Evolutionary conservation across 2,113 vertebrate genomes (phyloP).

Genomic region (Oreochromis niloticus): DNA sequence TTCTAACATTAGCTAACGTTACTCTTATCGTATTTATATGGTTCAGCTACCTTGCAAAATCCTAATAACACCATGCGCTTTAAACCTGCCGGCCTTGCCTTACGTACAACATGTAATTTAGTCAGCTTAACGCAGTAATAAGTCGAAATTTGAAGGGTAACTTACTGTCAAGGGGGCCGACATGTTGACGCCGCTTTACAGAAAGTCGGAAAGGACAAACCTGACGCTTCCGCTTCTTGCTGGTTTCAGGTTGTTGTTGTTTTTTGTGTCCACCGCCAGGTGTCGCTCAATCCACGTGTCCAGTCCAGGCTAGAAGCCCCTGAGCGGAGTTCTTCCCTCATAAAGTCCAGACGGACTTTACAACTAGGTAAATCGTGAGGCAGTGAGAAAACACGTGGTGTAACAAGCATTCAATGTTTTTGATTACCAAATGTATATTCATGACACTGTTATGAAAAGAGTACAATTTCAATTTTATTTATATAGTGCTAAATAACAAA

Average conservation of each 20-base stretch:
- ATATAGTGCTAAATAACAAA: not conserved
- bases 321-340: not conserved
- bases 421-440: not conserved
- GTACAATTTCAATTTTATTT: not conserved
- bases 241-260: not conserved
- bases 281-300: not conserved
- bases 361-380: not conserved
- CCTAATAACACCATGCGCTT: not conserved
- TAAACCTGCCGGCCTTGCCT: not conserved
- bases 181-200: slow-evolving; percentile 42
- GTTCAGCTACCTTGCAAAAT: not conserved
- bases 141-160: not conserved
- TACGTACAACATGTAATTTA: not conserved
- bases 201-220: slow-evolving; percentile 34
- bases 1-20: not conserved
- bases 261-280: not conserved
- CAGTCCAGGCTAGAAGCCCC: not conserved
- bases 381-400: not conserved
- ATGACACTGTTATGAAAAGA: not conserved
- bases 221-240: not conserved
- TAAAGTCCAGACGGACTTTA: not conserved
- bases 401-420: not conserved
- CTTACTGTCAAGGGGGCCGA: slow-evolving; percentile 44
- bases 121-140: rapidly evolving
- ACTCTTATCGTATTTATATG: not conserved